Base-by-base conservation (phyloP, 2,113 vertebrate species). In the Chloebia gouldiae region DNA sequence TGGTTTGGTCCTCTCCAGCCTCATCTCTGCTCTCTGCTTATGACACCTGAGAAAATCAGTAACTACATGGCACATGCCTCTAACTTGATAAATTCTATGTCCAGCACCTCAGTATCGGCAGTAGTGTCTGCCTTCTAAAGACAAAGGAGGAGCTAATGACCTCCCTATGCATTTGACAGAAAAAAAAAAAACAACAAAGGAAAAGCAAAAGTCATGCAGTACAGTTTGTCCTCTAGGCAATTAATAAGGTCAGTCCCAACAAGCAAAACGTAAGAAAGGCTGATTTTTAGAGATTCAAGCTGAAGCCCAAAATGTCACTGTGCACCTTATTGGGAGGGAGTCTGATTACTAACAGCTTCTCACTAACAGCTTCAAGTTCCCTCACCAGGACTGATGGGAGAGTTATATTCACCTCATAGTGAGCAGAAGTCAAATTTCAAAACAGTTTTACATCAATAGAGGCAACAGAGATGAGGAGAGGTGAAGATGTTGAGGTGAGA, bases 71-170 rank as follows among this genome's bases (percentile, higher is more conserved):
- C 54, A 95, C 45, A 4, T 30, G 21, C 50, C 31, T 35, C 71
- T 70, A 72, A 51, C 17, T 53, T 10, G 3, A 44, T 27, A 42
- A 96, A 93, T 60, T 92, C 50, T 84, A 42, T 89, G 81, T 81
- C 88, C 81, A 94, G 87, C 47, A 90, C 73, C 40, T 82, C 79
- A 54, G 42, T 79, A 51, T 54, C 30, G 13, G 77, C 53, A 27
- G 68, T 12, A 88, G 49, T 78, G 53, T 81, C 19, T 89, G 81
- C 65, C 86, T 96, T 86, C 39, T 93, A 72, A 76, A 75, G 75
- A 83, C 24, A 65, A 56, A 80, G 19, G 22, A 75, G 53, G 35
- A 79, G 66, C 87, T 93, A 92, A 95, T 95, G 24, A 95, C 68
- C 70, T 88, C 47, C 63, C 27, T 51, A 60, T 50, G 40, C 14